Evolutionary conservation across 2,113 vertebrate genomes (phyloP).

Genomic region (Colossoma macropomum): DNA sequence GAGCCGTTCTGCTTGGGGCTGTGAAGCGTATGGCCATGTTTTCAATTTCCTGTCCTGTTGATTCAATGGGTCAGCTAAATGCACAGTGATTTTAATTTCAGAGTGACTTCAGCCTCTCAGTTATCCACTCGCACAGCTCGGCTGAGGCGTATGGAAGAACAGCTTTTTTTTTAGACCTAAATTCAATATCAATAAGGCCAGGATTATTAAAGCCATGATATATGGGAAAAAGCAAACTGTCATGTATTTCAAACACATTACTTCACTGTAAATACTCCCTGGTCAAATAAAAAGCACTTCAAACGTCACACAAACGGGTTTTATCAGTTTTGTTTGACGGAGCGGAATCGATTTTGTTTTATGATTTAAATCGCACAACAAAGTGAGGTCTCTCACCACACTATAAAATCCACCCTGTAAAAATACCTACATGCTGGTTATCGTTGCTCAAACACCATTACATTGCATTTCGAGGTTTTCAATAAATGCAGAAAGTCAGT

Average conservation of each 20-base stretch:
- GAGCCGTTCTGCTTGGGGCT: conserved; percentile 3
- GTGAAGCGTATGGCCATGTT: background rate
- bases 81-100: conserved; percentile 29
- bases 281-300: conserved; percentile 30
- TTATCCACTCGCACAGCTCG: conserved; percentile 36
- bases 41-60: conserved; percentile 42
- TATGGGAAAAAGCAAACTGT: conserved; percentile 11
- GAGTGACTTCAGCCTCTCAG: conserved; percentile 22
- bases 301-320: background rate
- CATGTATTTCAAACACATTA: conserved; percentile 20
- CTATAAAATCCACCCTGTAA: conserved; percentile 9
- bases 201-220: conserved; percentile 23
- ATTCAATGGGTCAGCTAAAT: conserved; percentile 30
- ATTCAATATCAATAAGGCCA: conserved; percentile 12
- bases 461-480: background rate
- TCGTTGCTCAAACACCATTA: background rate
- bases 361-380: conserved; percentile 1
- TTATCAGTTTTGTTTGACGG: conserved; percentile 28
- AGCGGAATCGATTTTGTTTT: background rate
- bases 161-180: background rate
- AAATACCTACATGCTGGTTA: background rate
- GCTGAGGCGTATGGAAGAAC: conserved; percentile 24
- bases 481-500: background rate
- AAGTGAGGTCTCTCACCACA: background rate
- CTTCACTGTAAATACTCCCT: conserved; percentile 7